Evolutionary conservation across 2,888 invertebrate species (phyloP).

Genomic region (Coremacera marginata): DNA sequence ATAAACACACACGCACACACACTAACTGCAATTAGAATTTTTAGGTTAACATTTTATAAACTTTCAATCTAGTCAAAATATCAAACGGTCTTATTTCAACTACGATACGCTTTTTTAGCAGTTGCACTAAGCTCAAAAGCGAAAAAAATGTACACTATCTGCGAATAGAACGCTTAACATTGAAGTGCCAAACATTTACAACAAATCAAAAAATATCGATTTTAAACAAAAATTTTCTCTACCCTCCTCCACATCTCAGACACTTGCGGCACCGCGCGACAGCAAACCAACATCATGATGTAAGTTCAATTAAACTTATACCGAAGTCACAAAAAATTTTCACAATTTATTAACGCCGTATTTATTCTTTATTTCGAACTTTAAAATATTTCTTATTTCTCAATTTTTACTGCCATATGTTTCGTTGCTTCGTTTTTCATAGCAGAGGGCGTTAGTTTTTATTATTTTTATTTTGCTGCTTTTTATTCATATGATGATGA

Average conservation of each 20-base stretch:
- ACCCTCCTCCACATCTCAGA: slow-evolving; percentile 13
- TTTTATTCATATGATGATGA: slow-evolving; percentile 6
- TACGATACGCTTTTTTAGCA: background rate
- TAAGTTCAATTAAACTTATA: slow-evolving; percentile 7
- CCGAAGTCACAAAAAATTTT: background rate
- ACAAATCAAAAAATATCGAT: slow-evolving; percentile 32
- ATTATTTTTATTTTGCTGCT: background rate
- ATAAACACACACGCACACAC: background rate
- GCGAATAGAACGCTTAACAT: background rate
- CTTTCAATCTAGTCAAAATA: no score
- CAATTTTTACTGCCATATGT: background rate
- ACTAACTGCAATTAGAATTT: background rate
- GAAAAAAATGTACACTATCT: background rate
- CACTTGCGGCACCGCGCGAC: slow-evolving; percentile 20
- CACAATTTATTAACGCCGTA: background rate
- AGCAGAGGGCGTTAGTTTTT: background rate
- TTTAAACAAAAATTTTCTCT: slow-evolving; percentile 26
- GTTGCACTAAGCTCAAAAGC: background rate
- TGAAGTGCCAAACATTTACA: background rate
- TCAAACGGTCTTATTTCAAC: no score
- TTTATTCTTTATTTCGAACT: background rate
- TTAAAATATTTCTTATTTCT: background rate
- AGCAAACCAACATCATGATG: slow-evolving; percentile 22
- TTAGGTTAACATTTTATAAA: background rate
- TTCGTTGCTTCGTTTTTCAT: background rate